Evolutionary conservation across 2,888 invertebrate species (phyloP), one percentile per base, ranked within the genome.

Genomic region (Volucella inanis): DNA sequence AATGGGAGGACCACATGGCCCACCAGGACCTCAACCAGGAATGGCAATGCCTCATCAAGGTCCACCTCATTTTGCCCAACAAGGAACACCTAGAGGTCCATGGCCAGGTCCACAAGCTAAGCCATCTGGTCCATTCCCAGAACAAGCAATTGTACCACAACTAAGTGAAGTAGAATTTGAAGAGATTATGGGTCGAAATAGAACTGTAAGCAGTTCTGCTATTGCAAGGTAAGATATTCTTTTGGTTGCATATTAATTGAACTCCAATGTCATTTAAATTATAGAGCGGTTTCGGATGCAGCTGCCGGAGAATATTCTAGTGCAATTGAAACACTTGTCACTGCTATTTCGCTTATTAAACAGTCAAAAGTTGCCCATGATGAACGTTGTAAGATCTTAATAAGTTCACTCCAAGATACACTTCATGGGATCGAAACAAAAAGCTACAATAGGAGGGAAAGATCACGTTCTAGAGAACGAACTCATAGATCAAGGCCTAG

Each of bases 271-370:
- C 31, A 31, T 39, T 47, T 9, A 0, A 4, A 43, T 76, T 75
- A 38, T 49, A 93, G 99, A 81, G 99, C 99, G 11, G 99, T 99
- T 49, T 97, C 98, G 64, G 99, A 99, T 93, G 99, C 99, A 2
- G 98, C 98, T 54, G 97, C 98, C 76, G 98, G 99, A 10, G 99
- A 99, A 93, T 98, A 97, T 93, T 98, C 98, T 1, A 98, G 98
- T 92, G 99, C 99, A 64, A 98, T 99, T 87, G 99, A 99, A 93
- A 99, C 99, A 3, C 94, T 99, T 87, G 98, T 99, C 79, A 99
- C 99, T 0, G 99, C 99, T 8, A 99, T 99, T 89, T 98, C 99
- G 9, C 94, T 99, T 76, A 99, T 99, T 88, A 99, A 99, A 92
- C 99, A 99, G 93, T 99, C 99, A 74, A 97, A 98, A 93, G 95